Evolutionary conservation across 2,888 invertebrate genomes (phyloP).

Genomic region (Acleris laterana): DNA sequence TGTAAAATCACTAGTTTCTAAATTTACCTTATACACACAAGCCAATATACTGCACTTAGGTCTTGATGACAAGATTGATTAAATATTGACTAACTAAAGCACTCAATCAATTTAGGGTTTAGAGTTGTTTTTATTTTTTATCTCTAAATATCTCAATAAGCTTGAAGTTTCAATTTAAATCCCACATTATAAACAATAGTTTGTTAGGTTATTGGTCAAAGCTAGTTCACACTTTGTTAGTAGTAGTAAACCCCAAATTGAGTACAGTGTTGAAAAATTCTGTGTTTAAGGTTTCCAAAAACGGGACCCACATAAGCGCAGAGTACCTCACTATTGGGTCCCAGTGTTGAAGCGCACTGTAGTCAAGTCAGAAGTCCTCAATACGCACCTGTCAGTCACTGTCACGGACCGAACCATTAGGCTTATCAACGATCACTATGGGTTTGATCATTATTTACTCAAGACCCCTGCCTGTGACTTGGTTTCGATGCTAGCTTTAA

Average conservation of each 20-base stretch:
- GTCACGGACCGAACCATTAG: constrained; percentile 93
- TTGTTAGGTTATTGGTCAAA: no score
- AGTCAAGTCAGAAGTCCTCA: constrained; percentile 95
- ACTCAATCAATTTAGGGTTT: no score
- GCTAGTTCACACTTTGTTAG: no score
- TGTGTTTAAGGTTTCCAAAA: constrained; percentile 86
- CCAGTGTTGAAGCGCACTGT: constrained; percentile 92
- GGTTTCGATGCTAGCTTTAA: constrained; percentile 92
- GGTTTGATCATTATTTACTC: constrained; percentile 97
- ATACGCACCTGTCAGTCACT: constrained; percentile 91
- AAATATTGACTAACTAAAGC: no score
- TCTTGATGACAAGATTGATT: no score
- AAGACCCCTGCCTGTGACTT: constrained; percentile 97
- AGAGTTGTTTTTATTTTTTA: no score
- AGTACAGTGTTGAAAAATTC: not conserved
- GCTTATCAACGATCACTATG: constrained; percentile 94
- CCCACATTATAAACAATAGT: no score
- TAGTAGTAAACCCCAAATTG: not conserved
- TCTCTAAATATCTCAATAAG: no score
- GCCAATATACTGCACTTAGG: no score
- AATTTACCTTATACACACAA: no score
- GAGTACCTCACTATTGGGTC: constrained; percentile 94
- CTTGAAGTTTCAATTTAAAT: no score
- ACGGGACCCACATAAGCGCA: constrained; percentile 81
- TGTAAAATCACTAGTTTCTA: no score